Base-by-base conservation (phyloP, 2,797 vertebrate species). In the Ateles fusciceps region DNA sequence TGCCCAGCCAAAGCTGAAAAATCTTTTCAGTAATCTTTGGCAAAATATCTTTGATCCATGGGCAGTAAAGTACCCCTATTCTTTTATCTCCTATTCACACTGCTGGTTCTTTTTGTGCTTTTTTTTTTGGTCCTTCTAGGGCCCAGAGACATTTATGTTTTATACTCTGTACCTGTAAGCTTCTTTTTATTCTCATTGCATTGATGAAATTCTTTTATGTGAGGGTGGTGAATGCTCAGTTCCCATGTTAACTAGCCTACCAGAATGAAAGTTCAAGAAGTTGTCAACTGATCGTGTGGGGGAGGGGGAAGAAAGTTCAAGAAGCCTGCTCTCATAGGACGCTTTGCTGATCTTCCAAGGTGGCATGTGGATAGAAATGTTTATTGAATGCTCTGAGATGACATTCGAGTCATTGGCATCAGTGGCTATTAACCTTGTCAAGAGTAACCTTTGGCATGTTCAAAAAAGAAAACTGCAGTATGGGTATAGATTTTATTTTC, bases 141-240 rank as follows among this genome's bases (percentile, higher is more conserved):
- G 68, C 88, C 86, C 84, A 14, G 71, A 85, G 50, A 85, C 50
- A 6, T 57, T 88, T 68, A 17, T 85, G 39, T 84, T 94, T 22
- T 17, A 30, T 48, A 84, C 46, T 52, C 46, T 55, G 36, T 55
- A 50, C 75, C n/a, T 72, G n/a, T 71, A 50, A 48, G 61, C 59
- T 92, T 39, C 80, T 50, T 94, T 57, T 81, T 50, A 83, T 50
- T 96, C 89, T 85, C 89, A 59, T 81, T 92, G 89, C 92, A 75
- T 52, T 93, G 64, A 88, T 94, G 92, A 88, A 93, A 96, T 95
- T 95, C 81, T 97, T 97, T 42, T 79, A 33, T 97, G 83, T 94
- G 91, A 14, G 92, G 80, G 91, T 90, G 92, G 83, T 68, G 14
- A 89, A 52, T 72, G 59, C 52, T 95, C 74, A 64, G 7, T 91